phyloP scores from a whole-genome alignment of 2,888 invertebrate species.

The Itoplectis maculator region DNA sequence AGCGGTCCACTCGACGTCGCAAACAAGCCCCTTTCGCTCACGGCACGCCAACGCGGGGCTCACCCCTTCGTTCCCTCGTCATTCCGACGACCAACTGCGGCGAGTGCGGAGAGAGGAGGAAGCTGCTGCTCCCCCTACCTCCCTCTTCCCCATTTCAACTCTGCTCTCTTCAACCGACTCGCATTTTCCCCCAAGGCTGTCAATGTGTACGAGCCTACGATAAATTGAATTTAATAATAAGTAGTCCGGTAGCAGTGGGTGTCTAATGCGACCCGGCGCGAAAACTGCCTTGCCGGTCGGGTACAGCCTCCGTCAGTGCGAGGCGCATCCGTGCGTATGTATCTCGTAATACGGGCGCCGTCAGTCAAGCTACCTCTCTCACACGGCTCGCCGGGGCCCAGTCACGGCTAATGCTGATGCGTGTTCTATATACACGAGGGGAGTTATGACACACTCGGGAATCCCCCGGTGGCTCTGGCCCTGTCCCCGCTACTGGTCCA shows the following conservation, averaged over 20 bases:
- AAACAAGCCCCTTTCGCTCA: constrained; percentile 77
- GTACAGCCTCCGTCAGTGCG: not conserved
- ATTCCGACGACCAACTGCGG: constrained; percentile 30
- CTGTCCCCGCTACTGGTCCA: constrained; percentile 17
- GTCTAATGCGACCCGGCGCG: no score
- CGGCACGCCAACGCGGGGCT: constrained; percentile 53
- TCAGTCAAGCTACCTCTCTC: constrained; percentile 39
- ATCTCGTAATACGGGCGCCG: constrained; percentile 9
- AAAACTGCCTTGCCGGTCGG: constrained; percentile 4
- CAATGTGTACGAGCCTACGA: constrained; percentile 27
- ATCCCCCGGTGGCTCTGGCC: constrained; percentile 28
- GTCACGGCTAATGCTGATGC: constrained; percentile 49
- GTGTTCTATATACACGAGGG: constrained; percentile 32
- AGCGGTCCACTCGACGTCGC: constrained; percentile 78
- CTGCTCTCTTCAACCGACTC: no score
- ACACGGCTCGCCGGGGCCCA: not conserved
- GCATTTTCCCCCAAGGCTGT: not conserved
- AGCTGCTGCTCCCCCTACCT: not conserved
- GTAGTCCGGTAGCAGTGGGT: constrained; percentile 44
- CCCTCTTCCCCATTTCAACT: no score
- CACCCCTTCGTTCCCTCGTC: constrained; percentile 48
- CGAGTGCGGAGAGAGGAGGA: not conserved
- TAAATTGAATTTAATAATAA: constrained; percentile 63
- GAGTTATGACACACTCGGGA: constrained; percentile 38
- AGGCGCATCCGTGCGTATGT: constrained; percentile 39